Conservation (phyloP, 2,113 vertebrate genomes). For the Grammomys dolichurus region DNA sequence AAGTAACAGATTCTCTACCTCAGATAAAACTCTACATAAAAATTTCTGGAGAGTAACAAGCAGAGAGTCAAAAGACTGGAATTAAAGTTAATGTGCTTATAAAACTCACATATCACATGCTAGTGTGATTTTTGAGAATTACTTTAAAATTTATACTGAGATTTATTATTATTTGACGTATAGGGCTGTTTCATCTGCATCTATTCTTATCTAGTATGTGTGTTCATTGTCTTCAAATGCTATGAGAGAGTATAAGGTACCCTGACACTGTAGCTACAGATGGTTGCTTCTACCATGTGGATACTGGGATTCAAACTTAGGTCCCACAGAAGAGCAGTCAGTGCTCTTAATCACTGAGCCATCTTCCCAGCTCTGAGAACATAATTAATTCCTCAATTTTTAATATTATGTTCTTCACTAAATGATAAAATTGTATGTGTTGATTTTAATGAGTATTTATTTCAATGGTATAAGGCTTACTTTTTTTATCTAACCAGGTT, state of each 20-base stretch:
- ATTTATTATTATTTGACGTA: not conserved
- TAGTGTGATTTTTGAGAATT: not conserved
- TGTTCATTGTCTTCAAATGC: not conserved
- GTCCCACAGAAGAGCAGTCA: not conserved
- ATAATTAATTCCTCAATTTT: not conserved
- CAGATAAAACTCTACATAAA: not conserved
- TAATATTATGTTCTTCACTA: not conserved
- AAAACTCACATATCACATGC: not conserved
- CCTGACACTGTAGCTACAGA: not conserved
- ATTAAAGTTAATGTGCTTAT: not conserved
- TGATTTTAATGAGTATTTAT: not conserved
- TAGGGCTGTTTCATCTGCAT: not conserved
- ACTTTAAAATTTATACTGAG: not conserved
- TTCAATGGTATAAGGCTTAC: not conserved
- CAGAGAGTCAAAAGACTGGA: not conserved
- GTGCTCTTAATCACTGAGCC: not conserved
- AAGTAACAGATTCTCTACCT: slow-evolving; percentile 2
- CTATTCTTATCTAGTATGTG: not conserved
- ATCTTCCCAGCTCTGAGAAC: not conserved
- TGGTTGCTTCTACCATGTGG: too few relatives aligned
- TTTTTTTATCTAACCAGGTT: not conserved
- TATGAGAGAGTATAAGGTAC: not conserved
- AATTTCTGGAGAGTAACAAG: not conserved
- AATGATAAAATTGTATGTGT: not conserved
- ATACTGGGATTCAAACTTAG: not conserved